Evolutionary conservation across 2,113 vertebrate species (phyloP), one percentile per base, ranked within the genome.

Genomic region (Mus musculus): DNA sequence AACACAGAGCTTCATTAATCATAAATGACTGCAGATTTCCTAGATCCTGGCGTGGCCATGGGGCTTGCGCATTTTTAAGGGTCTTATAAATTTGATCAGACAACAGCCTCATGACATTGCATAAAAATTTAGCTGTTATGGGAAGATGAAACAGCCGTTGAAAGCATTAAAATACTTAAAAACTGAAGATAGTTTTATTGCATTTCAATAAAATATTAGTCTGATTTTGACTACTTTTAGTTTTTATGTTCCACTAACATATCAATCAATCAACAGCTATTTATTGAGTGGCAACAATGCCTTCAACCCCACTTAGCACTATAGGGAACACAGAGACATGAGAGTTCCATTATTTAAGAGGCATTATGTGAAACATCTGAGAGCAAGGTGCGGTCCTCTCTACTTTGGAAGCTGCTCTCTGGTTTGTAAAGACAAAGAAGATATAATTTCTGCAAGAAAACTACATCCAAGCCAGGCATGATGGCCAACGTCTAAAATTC

Each of bases 1-100:
- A 98, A 98, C 97, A 98, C 97, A 98, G 98, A 98, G 85, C 94
- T 95, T 98, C 98, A 98, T 98, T 98, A 98, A 99, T 98, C 98
- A 98, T 98, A 98, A 98, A 98, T 98, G 98, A 98, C 98, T 97
- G 94, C 98, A 98, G 97, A 98, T 98, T 98, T 98, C 95, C 98
- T 94, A 97, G 89, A 94, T 97, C 92, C 94, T 98, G 97, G 97
- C 72, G 94, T 97, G 98, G 97, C 95, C 96, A 92, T 52, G 95
- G 97, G 96, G 65, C 89, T 59, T 96, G 91, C 97, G 96, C 77
- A 94, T 96, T 98, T 98, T 96, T 95, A 96, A 97, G 56, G 82
- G 89, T 90, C 65, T 91, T 97, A 96, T 97, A 98, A 98, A 98
- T 98, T 97, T 94, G 71, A 96, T 92, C 26, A 98, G 97, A 98